Conservation (phyloP, 1,140 invertebrate genomes). For the Pissodes strobi region DNA sequence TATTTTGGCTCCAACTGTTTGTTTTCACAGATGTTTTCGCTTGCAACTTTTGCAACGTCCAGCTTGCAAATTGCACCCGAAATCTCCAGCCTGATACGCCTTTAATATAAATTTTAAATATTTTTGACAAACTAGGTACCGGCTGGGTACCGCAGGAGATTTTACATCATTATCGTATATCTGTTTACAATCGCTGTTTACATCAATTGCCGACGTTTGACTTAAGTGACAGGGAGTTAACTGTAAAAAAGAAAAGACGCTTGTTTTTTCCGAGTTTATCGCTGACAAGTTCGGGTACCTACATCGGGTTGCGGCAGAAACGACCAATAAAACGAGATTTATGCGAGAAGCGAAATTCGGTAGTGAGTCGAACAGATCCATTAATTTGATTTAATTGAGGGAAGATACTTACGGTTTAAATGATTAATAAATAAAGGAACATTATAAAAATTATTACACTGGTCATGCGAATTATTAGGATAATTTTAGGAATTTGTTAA, state of each 20-base stretch:
- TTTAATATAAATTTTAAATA: constrained; percentile 29
- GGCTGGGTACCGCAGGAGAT: constrained; percentile 1
- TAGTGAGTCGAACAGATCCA: too few species aligned
- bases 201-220: constrained; percentile 18
- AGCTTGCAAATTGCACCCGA: not conserved
- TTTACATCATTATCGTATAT: constrained; percentile 30
- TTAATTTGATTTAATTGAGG: too few species aligned
- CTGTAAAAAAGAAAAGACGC: constrained; percentile 23
- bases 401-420: too few species aligned
- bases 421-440: too few species aligned
- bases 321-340: not conserved
- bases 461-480: too few species aligned
- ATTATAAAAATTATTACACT: too few species aligned
- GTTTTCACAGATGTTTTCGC: too few species aligned
- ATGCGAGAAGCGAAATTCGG: too few species aligned
- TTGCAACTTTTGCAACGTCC: too few species aligned
- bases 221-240: constrained; percentile 23
- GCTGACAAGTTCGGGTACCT: not conserved
- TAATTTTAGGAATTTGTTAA: too few species aligned
- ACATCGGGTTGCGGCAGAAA: not conserved
- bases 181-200: constrained; percentile 2
- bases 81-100: not conserved
- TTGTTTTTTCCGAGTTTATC: constrained; percentile 18
- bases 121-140: constrained; percentile 24
- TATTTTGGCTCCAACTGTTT: too few species aligned